Percentiles rank a stretch among this genome's conserved stretches.
Conservation (phyloP, 2,797 vertebrate species). For the Lacerta agilis region DNA sequence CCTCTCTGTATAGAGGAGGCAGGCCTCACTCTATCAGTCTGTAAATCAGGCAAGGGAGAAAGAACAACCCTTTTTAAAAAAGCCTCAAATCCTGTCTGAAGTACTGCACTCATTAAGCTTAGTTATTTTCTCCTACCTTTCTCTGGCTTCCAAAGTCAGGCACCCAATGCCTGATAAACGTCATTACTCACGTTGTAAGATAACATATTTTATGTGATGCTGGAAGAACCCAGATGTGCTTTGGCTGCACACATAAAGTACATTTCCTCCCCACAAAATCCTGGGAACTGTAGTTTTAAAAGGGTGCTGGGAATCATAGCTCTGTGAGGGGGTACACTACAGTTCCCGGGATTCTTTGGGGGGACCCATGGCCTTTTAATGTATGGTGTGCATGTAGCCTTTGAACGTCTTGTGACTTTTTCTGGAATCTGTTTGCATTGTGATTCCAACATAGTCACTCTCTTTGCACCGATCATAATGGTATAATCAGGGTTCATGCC, state of each 20-base stretch:
- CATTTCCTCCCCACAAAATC: too few species aligned
- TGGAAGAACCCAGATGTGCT: not conserved
- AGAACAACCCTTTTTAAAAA: not conserved
- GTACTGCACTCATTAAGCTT: constrained; percentile 11
- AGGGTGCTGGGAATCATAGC: too few species aligned
- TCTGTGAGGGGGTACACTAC: too few species aligned
- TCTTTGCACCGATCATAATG: not conserved
- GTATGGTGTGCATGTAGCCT: too few species aligned
- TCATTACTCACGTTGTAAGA: not conserved
- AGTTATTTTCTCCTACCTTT: not conserved
- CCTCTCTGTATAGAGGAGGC: not conserved
- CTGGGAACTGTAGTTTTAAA: too few species aligned
- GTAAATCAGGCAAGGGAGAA: constrained; percentile 23
- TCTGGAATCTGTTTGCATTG: not conserved
- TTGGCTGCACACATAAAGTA: too few species aligned
- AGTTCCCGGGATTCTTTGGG: too few species aligned
- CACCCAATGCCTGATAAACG: not conserved
- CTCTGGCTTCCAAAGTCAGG: constrained; percentile 7
- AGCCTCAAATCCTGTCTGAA: constrained; percentile 16
- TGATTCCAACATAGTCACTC: not conserved
- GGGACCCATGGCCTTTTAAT: too few species aligned
- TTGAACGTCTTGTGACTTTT: not conserved
- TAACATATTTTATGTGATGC: not conserved
- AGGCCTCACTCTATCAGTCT: constrained; percentile 7
- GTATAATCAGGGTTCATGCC: too few species aligned